Conservation (phyloP, 2,113 vertebrate genomes). For the Anoplopoma fimbria region DNA sequence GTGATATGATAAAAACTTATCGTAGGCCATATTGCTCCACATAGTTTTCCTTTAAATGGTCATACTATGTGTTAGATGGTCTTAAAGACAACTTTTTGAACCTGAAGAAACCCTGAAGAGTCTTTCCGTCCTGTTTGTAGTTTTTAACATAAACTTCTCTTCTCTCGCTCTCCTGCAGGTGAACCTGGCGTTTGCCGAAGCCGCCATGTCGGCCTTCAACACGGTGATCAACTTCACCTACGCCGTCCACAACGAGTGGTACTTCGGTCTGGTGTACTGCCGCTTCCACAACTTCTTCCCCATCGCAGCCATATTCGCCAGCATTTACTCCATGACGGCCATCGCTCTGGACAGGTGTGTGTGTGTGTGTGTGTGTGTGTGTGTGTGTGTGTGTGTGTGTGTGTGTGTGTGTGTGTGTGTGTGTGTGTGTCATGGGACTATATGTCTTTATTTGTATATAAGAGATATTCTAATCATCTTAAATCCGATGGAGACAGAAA, state of each 20-base stretch:
- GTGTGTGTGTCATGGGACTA: too few relatives aligned
- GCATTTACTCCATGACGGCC: conserved; percentile 75
- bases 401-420: too few relatives aligned
- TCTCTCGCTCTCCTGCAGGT: conserved; percentile 36
- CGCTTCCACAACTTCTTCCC: conserved; percentile 77
- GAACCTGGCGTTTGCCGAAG: conserved; percentile 68
- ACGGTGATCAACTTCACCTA: conserved; percentile 70
- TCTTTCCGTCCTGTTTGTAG: not conserved
- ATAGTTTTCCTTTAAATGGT: too few relatives aligned
- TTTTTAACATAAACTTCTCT: too few relatives aligned
- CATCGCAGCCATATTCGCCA: conserved; percentile 70
- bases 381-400: too few relatives aligned
- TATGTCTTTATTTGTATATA: too few relatives aligned
- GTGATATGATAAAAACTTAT: too few relatives aligned
- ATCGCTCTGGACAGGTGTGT: conserved; percentile 71
- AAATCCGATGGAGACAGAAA: not conserved
- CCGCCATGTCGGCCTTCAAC: conserved; percentile 72
- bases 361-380: not conserved
- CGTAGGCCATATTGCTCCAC: too few relatives aligned
- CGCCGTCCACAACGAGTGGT: conserved; percentile 72
- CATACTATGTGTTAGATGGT: too few relatives aligned
- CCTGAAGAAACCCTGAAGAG: too few relatives aligned
- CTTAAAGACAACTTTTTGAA: too few relatives aligned
- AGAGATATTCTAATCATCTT: not conserved
- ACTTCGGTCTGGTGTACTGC: conserved; percentile 69